phyloP scores from a whole-genome alignment of 2,113 vertebrate genomes.

The Pelecanus crispus region DNA sequence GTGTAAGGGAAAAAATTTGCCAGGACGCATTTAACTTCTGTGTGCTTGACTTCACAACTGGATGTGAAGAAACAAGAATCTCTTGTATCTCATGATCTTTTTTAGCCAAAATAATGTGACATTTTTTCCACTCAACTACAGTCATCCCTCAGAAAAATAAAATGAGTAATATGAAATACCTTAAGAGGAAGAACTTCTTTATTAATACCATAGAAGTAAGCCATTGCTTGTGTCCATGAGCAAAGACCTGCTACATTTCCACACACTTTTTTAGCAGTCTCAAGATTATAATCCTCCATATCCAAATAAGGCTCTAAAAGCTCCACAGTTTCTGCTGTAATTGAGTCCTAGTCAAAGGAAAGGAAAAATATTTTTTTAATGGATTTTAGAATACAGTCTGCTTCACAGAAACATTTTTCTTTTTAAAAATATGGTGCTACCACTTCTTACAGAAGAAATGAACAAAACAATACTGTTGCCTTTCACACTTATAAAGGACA shows the following conservation, averaged over 20 bases:
- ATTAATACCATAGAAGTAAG: slow-evolving; percentile 83
- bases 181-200: slow-evolving; percentile 87
- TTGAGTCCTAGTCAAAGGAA: slow-evolving; percentile 73
- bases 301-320: slow-evolving; percentile 77
- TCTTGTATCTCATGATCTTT: not conserved
- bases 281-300: slow-evolving; percentile 86
- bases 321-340: slow-evolving; percentile 83
- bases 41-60: not conserved
- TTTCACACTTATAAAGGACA: not conserved
- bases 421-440: not conserved
- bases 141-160: not conserved
- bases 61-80: not conserved
- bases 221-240: slow-evolving; percentile 87
- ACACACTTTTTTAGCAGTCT: slow-evolving; percentile 82
- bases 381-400: not conserved
- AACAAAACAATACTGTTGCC: not conserved
- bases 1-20: not conserved
- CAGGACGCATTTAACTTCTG: not conserved
- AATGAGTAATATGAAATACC: slow-evolving; percentile 43
- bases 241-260: slow-evolving; percentile 86
- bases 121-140: not conserved
- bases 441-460: not conserved
- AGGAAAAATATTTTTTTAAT: not conserved
- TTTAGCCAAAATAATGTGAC: not conserved
- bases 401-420: not conserved